Evolutionary conservation across 2,797 vertebrate genomes (phyloP).

Genomic region (Danio tinwini): DNA sequence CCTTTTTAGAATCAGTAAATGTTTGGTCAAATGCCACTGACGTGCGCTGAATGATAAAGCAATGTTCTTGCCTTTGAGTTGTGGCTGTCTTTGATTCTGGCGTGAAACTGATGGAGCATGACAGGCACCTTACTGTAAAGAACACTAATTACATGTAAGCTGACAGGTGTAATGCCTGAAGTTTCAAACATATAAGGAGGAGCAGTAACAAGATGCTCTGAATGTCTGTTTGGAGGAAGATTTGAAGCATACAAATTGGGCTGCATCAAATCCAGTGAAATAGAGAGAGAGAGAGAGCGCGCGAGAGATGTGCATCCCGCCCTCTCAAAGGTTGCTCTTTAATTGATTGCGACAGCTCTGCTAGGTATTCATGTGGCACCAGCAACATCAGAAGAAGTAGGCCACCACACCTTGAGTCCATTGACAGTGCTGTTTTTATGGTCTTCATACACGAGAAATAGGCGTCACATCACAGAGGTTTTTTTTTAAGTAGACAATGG

Average conservation of each 20-base stretch:
- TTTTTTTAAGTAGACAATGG: neutral
- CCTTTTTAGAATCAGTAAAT: constrained; percentile 26
- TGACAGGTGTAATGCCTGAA: constrained; percentile 41
- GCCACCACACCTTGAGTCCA: constrained; percentile 50
- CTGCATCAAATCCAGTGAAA: constrained; percentile 59
- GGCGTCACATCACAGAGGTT: constrained; percentile 38
- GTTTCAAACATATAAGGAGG: constrained; percentile 66
- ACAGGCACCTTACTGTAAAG: constrained; percentile 42
- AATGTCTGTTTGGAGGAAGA: constrained; percentile 63
- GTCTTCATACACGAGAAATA: constrained; percentile 51
- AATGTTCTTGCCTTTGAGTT: neutral
- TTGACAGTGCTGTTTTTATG: constrained; percentile 54
- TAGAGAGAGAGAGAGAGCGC: constrained; percentile 36
- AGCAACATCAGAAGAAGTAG: constrained; percentile 58
- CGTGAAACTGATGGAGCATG: constrained; percentile 42
- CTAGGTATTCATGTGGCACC: constrained; percentile 52
- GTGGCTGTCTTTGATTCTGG: constrained; percentile 46
- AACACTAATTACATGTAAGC: constrained; percentile 55
- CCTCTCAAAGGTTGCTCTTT: constrained; percentile 59
- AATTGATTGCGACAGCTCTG: constrained; percentile 70
- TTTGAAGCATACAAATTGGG: constrained; percentile 60
- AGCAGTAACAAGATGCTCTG: constrained; percentile 65
- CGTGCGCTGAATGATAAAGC: constrained; percentile 7
- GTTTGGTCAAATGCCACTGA: constrained; percentile 22
- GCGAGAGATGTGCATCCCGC: constrained; percentile 58